Conservation (phyloP, 2,797 vertebrate species). For the Onychomys torridus region DNA sequence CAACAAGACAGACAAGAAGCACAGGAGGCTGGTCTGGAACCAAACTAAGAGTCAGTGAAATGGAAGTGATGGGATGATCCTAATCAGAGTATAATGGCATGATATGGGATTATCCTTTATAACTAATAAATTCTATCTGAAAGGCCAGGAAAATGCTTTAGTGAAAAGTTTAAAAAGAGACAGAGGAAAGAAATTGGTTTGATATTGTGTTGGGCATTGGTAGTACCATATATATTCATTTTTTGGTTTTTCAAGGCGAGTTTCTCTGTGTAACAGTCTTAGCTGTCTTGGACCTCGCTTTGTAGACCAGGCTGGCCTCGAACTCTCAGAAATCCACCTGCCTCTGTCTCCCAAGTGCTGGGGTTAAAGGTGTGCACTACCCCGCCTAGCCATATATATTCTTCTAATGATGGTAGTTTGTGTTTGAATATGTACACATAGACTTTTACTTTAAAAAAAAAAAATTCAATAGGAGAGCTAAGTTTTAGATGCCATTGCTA, state of each 20-base stretch:
- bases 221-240: neutral
- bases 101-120: neutral
- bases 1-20: neutral
- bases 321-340: too few relatives aligned
- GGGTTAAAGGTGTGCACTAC: too few relatives aligned
- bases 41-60: neutral
- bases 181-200: neutral
- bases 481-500: conserved; percentile 12
- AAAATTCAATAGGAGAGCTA: neutral
- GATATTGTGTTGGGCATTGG: neutral
- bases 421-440: neutral
- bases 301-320: too few relatives aligned
- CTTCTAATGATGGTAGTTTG: neutral
- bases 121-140: neutral
- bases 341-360: too few relatives aligned
- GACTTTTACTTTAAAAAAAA: neutral
- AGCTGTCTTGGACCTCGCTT: too few relatives aligned
- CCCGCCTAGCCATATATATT: neutral
- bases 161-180: neutral
- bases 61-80: neutral
- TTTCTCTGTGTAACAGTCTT: too few relatives aligned
- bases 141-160: neutral
- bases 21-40: neutral
- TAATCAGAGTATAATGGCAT: neutral
- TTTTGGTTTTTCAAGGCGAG: too few relatives aligned